Evolutionary conservation across 2,797 vertebrate genomes (phyloP).

Genomic region (Lepus townsendii): DNA sequence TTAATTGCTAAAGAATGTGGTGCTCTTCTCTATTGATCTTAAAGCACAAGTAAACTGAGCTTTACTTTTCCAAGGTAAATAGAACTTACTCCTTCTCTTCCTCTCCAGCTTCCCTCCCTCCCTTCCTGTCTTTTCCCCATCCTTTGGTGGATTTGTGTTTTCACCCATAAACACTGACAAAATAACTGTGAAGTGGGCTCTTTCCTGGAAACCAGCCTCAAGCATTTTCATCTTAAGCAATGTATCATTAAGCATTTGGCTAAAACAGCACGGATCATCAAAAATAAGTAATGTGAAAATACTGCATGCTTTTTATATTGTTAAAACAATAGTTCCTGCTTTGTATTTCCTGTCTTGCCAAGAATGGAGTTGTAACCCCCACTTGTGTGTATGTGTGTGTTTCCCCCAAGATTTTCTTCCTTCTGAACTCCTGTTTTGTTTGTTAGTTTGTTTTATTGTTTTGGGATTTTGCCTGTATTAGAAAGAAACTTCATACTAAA

Average conservation of each 20-base stretch:
- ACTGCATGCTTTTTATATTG: neutral
- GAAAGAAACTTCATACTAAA: neutral
- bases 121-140: neutral
- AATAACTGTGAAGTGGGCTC: neutral
- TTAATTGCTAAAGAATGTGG: neutral
- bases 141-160: neutral
- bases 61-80: neutral
- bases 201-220: constrained; percentile 8
- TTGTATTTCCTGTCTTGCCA: neutral
- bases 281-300: constrained; percentile 47
- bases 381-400: neutral
- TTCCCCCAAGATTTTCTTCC: neutral
- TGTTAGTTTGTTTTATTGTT: neutral
- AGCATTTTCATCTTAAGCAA: constrained; percentile 31
- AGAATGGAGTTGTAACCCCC: neutral
- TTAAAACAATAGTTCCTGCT: neutral
- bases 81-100: neutral
- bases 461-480: neutral
- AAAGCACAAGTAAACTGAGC: neutral
- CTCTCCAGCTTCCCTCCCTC: neutral
- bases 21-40: neutral
- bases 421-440: neutral
- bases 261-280: constrained; percentile 12
- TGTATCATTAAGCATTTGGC: neutral
- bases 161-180: neutral